Conservation (phyloP, 1,140 invertebrate genomes). For the Proctacanthus coquilletti region DNA sequence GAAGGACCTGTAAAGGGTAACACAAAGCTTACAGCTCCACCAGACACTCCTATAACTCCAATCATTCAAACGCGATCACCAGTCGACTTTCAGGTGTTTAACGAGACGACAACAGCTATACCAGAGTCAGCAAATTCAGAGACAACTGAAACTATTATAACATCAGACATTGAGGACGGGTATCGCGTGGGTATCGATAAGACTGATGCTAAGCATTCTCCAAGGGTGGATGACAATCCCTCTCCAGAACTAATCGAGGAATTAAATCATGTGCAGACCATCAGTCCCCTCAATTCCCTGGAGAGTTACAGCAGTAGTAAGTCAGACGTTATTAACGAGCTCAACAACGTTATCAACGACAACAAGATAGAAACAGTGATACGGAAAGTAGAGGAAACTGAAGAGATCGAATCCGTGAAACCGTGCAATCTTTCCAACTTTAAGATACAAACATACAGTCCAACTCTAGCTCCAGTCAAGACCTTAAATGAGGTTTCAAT, state of each 20-base stretch:
- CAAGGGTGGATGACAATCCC: constrained; percentile 7
- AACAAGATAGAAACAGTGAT: constrained; percentile 24
- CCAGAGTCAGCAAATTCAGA: too few species aligned
- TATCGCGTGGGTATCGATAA: not conserved
- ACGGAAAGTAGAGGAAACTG: constrained; percentile 10
- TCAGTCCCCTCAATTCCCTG: not conserved
- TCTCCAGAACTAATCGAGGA: constrained; percentile 14
- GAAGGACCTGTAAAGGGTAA: too few species aligned
- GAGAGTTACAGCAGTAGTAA: too few species aligned
- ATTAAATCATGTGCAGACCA: too few species aligned
- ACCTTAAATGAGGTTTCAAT: constrained; percentile 1
- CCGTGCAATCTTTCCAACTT: constrained; percentile 24
- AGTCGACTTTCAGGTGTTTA: constrained; percentile 9
- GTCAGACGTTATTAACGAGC: constrained; percentile 16
- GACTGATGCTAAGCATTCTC: not conserved
- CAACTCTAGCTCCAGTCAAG: not conserved
- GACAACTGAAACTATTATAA: too few species aligned
- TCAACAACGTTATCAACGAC: constrained; percentile 20
- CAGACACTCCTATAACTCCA: constrained; percentile 11
- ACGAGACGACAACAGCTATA: constrained; percentile 1
- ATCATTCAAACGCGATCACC: constrained; percentile 8
- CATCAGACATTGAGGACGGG: constrained; percentile 7
- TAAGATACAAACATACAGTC: constrained; percentile 13
- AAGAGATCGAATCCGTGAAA: constrained; percentile 21
- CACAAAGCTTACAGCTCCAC: not conserved